Percentiles rank a stretch among this genome's conserved stretches.
These are phyloP conservation scores for Siniperca scherzeri DNA, from an alignment of 2,797 vertebrate species.

Conservation along the genomic window DNA sequence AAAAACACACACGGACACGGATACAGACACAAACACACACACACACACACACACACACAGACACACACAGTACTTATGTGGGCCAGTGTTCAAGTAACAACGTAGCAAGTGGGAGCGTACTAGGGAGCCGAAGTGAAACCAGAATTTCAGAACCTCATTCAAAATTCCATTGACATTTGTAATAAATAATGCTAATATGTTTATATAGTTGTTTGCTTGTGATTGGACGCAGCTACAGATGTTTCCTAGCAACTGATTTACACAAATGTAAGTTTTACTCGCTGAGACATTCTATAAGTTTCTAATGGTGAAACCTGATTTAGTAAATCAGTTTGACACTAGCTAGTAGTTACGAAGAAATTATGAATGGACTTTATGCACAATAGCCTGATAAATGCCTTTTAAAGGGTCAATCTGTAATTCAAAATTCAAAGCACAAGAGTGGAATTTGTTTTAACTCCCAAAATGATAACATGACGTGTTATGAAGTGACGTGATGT, in stretches of 20 bases:
- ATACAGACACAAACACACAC: constrained; percentile 28
- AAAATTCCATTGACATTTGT: constrained; percentile 3
- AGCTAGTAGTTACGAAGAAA: not conserved
- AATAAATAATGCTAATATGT: constrained; percentile 2
- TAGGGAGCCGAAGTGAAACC: not conserved
- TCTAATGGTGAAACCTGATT: not conserved
- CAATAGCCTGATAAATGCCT: not conserved
- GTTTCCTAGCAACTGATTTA: constrained; percentile 7
- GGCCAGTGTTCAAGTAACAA: not conserved
- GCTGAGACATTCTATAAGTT: not conserved
- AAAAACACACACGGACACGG: constrained; percentile 2
- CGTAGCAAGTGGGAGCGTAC: not conserved
- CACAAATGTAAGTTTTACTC: not conserved
- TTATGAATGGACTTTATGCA: not conserved
- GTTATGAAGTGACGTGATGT: no score
- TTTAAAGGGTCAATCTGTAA: not conserved
- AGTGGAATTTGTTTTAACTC: not conserved
- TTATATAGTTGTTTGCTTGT: not conserved
- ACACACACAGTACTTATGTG: not conserved
- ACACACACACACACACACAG: constrained; percentile 26
- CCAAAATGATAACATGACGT: not conserved
- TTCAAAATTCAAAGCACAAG: not conserved
- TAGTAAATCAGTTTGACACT: not conserved
- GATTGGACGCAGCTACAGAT: not conserved
- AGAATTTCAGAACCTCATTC: constrained; percentile 10